Base-by-base conservation (phyloP, 2,113 vertebrate genomes). In the Corythornis vintsioides region DNA sequence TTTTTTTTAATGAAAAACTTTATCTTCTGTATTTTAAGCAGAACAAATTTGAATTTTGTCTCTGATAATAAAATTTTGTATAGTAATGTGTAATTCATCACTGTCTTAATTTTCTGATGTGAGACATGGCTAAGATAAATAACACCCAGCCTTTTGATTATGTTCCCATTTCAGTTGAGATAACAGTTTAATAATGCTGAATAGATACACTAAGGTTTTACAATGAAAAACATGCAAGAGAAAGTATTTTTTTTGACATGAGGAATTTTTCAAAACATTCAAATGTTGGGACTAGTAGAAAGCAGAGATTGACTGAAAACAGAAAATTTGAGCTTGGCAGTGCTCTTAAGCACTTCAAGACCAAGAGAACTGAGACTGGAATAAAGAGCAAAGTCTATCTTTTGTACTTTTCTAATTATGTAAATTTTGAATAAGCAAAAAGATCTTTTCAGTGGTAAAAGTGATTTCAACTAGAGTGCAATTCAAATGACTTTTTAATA, bases 21-120 rank as follows among this genome's bases (percentile, higher is more conserved):
- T 93, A 85, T 96, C 90, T 96, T 95, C 95, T 97, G 96, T 98
- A 96, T 97, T 98, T 98, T 97, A 97, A 97, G 77, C 69, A 95
- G 95, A 97, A 97, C n/a, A 88, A 94, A 96, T 94, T 95, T 97
- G 92, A 97, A 96, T 98, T 98, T 97, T 98, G 86, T 89, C 89
- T 97, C 92, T 97, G 92, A 96, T 97, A 98, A 97, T 97, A 98
- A 97, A 97, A 97, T 97, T 98, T 97, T 97, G 63, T 97, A 97
- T 74, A 97, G 95, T 96, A 97, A 97, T 93, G 50, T 96, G 75
- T 96, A 96, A 97, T 96, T 95, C 94, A 97, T 96, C 93, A 96
- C 88, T 97, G 97, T 96, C 94, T 97, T 97, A 97, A 97, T 98
- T 97, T 97, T 96, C 69, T 97, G 95, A 96, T 0, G 0, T 94